phyloP scores from a whole-genome alignment of 2,797 vertebrate species.

The Poecilia wingei region DNA sequence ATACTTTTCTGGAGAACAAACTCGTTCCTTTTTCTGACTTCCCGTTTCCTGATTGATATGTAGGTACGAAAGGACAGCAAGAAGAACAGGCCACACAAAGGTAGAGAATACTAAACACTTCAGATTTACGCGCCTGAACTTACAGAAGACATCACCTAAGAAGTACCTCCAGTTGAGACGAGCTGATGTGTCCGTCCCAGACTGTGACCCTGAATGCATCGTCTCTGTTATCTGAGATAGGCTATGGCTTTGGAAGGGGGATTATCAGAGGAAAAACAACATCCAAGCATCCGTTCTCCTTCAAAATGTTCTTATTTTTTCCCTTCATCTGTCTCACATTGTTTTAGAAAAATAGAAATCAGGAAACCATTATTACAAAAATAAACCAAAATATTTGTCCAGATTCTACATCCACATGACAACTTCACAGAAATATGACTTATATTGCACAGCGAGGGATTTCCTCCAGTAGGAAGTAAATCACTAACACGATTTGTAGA shows the following conservation, averaged over 20 bases:
- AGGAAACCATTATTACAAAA: slow-evolving; percentile 79
- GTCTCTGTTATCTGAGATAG: slow-evolving; percentile 56
- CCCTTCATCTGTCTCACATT: slow-evolving; percentile 23
- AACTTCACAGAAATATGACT: slow-evolving; percentile 62
- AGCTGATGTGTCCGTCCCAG: slow-evolving; percentile 13
- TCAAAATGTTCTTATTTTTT: slow-evolving; percentile 12
- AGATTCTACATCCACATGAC: slow-evolving; percentile 69
- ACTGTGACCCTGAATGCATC: slow-evolving; percentile 55
- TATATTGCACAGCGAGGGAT: slow-evolving; percentile 78
- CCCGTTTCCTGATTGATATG: slow-evolving; percentile 60
- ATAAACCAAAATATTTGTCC: slow-evolving; percentile 73
- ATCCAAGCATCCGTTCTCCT: slow-evolving; percentile 6
- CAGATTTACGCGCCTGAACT: slow-evolving; percentile 52
- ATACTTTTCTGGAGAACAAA: background rate
- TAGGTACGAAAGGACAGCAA: slow-evolving; percentile 69
- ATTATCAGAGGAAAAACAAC: slow-evolving; percentile 42
- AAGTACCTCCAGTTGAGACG: slow-evolving; percentile 20
- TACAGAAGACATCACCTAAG: slow-evolving; percentile 40
- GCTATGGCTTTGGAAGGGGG: slow-evolving; percentile 74
- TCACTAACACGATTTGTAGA: slow-evolving; percentile 57
- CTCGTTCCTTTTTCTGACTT: background rate
- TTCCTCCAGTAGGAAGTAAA: slow-evolving; percentile 64
- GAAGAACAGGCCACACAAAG: slow-evolving; percentile 76
- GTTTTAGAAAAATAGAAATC: slow-evolving; percentile 83
- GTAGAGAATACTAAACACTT: slow-evolving; percentile 65